Conservation (phyloP, 1,140 invertebrate species). For the Bombus vancouverensis region DNA sequence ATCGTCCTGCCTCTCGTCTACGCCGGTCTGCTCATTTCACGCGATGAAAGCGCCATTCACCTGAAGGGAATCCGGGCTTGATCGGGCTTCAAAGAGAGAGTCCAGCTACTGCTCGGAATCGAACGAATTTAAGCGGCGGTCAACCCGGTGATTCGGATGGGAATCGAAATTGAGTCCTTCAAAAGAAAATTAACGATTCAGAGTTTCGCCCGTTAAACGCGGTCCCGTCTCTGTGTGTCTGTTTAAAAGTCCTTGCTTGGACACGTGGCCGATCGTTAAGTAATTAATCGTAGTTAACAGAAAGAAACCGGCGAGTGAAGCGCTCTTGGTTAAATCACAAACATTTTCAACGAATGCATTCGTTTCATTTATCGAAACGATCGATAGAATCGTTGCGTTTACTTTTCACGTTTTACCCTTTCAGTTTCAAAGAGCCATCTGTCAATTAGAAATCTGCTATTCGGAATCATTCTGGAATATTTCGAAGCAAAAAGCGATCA, state of each 20-base stretch:
- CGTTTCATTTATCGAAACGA: too few species aligned
- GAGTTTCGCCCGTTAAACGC: slow-evolving; percentile 8
- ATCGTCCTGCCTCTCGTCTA: slow-evolving; percentile 21
- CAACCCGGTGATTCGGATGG: slow-evolving; percentile 6
- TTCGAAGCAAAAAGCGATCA: neutral
- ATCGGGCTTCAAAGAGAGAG: slow-evolving; percentile 48
- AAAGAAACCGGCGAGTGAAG: neutral
- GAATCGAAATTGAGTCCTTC: slow-evolving; percentile 40
- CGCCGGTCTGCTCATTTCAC: slow-evolving; percentile 43
- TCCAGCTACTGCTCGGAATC: neutral
- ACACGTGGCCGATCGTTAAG: slow-evolving; percentile 2
- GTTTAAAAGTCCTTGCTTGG: neutral
- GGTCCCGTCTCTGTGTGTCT: too few species aligned
- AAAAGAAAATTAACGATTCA: slow-evolving; percentile 44
- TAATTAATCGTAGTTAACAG: slow-evolving; percentile 32
- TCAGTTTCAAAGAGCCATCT: neutral
- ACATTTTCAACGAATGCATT: neutral
- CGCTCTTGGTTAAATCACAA: neutral
- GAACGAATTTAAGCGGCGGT: slow-evolving; percentile 51
- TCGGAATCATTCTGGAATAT: neutral
- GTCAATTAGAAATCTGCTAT: neutral
- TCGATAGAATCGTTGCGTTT: neutral
- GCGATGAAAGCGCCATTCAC: slow-evolving; percentile 46
- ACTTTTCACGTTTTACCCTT: neutral
- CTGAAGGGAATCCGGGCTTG: slow-evolving; percentile 47